phyloP scores from a whole-genome alignment of 2,113 vertebrate species.

The Salminus brasiliensis region DNA sequence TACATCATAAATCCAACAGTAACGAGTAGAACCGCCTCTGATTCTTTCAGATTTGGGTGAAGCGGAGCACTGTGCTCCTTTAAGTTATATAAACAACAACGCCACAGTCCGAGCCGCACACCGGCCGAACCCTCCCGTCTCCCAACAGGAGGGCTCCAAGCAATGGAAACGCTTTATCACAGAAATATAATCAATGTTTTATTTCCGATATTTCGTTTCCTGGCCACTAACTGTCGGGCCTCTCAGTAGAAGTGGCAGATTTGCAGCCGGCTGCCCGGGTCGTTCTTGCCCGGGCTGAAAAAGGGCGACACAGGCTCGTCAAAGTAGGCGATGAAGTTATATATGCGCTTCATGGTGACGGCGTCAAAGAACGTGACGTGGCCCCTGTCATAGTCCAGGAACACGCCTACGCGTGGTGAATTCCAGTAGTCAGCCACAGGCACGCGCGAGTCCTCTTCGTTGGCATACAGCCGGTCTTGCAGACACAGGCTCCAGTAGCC shows the following conservation, averaged over 20 bases:
- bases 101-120: conserved; percentile 1
- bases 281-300: conserved; percentile 81
- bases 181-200: conserved; percentile 6
- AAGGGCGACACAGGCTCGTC: conserved; percentile 76
- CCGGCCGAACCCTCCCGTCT: neutral
- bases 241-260: conserved; percentile 60
- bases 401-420: conserved; percentile 77
- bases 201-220: neutral
- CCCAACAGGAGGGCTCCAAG: neutral
- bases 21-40: conserved; percentile 4
- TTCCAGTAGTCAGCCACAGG: conserved; percentile 78
- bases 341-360: conserved; percentile 77
- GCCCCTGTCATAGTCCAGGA: conserved; percentile 77
- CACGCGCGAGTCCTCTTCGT: conserved; percentile 74
- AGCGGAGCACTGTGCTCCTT: conserved; percentile 16
- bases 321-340: conserved; percentile 76
- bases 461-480: conserved; percentile 79
- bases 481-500: conserved; percentile 81
- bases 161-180: conserved; percentile 10
- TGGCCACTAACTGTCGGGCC: neutral
- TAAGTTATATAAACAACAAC: conserved; percentile 26
- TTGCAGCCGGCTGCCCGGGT: conserved; percentile 75
- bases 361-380: conserved; percentile 80
- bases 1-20: conserved; percentile 40
- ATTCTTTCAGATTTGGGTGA: conserved; percentile 14